Evolutionary conservation across 2,113 vertebrate genomes (phyloP).

Genomic region (Grammomys dolichurus): DNA sequence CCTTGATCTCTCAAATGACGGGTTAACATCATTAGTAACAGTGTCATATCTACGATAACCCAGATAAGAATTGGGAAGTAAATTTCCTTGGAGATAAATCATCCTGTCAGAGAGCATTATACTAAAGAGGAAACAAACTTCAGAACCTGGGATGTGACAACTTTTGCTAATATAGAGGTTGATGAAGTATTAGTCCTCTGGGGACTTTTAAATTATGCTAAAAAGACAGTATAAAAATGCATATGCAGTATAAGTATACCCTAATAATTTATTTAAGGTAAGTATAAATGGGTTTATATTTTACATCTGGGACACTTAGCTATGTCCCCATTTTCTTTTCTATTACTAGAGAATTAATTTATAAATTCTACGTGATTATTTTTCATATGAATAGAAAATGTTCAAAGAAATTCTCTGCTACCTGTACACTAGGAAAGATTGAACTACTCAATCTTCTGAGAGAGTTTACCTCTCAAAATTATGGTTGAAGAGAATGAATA

Average conservation of each 20-base stretch:
- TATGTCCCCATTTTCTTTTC: not conserved
- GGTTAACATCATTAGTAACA: too few relatives aligned
- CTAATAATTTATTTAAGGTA: not conserved
- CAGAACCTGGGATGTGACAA: rapidly evolving
- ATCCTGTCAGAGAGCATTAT: not conserved
- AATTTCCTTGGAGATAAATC: not conserved
- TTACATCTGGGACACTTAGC: too few relatives aligned
- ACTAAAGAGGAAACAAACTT: not conserved
- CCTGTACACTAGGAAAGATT: not conserved
- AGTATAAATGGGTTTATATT: not conserved
- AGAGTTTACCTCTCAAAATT: not conserved
- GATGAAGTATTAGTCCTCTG: not conserved
- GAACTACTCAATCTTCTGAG: not conserved
- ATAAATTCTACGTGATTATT: not conserved
- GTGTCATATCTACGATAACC: not conserved
- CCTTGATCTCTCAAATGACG: not conserved
- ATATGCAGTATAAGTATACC: not conserved
- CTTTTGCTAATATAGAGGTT: not conserved
- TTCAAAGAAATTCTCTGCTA: not conserved
- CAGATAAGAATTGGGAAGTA: not conserved
- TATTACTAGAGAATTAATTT: not conserved
- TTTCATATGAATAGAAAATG: not conserved
- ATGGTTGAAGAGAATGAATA: not conserved
- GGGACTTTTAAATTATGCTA: not conserved
- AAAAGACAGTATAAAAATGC: not conserved